Evolutionary conservation across 1,140 invertebrate genomes (phyloP).

Genomic region (Ceratina calcarata): DNA sequence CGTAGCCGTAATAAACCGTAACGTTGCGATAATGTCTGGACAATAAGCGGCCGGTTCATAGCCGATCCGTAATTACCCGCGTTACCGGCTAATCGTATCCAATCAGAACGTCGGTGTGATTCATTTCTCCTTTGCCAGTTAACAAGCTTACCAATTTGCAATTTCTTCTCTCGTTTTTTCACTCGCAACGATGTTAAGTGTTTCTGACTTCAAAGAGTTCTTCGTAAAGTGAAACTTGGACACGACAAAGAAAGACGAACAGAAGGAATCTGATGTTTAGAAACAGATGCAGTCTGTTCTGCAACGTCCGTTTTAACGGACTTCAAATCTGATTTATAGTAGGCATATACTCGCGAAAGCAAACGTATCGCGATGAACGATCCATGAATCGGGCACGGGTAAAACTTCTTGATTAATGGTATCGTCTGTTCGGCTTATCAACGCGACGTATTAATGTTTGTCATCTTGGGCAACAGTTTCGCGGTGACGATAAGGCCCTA

Average conservation of each 20-base stretch:
- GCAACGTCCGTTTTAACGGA: background rate
- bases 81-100: slow-evolving; percentile 36
- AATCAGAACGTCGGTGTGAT: slow-evolving; percentile 24
- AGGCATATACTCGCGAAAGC: background rate
- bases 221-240: background rate
- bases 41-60: slow-evolving; percentile 31
- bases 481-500: slow-evolving; percentile 24
- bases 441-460: slow-evolving; percentile 42
- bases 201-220: background rate
- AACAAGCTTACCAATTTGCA: slow-evolving; percentile 19
- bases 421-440: slow-evolving; percentile 42
- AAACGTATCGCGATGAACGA: slow-evolving; percentile 38
- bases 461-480: slow-evolving; percentile 35
- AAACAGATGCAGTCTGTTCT: background rate
- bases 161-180: slow-evolving; percentile 38
- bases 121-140: slow-evolving; percentile 1
- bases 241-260: background rate
- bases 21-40: slow-evolving; percentile 39
- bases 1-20: slow-evolving; percentile 47
- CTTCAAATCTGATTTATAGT: slow-evolving; percentile 19
- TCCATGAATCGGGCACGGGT: slow-evolving; percentile 7
- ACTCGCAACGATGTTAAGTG: no score
- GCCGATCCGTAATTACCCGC: slow-evolving; percentile 42
- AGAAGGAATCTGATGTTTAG: background rate
- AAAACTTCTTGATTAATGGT: slow-evolving; percentile 33